Evolutionary conservation across 2,113 vertebrate genomes (phyloP).

Genomic region (Hymenochirus boettgeri): DNA sequence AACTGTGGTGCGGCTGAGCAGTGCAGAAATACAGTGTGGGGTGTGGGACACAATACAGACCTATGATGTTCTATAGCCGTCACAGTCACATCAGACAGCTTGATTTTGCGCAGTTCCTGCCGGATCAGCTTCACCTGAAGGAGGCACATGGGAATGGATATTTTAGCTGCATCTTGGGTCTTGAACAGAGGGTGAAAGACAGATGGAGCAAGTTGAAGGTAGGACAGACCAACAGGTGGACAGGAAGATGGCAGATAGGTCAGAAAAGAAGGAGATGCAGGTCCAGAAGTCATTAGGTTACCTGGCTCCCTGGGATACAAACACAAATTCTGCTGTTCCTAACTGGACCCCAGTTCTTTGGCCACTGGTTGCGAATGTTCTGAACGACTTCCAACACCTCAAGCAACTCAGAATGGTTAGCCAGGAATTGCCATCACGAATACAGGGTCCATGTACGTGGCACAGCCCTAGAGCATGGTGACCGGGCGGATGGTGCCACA

Average conservation of each 20-base stretch:
- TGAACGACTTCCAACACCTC: constrained; percentile 68
- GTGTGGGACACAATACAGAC: too few relatives aligned
- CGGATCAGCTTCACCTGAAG: constrained; percentile 61
- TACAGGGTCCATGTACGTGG: constrained; percentile 68
- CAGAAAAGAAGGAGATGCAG: too few relatives aligned
- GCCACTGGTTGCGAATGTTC: constrained; percentile 66
- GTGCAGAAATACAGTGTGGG: too few relatives aligned
- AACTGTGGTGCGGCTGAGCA: too few relatives aligned
- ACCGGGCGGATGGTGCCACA: constrained; percentile 59
- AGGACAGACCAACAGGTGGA: too few relatives aligned
- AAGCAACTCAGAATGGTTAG: constrained; percentile 64
- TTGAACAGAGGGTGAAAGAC: too few relatives aligned
- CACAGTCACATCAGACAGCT: constrained; percentile 63
- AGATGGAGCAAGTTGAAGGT: too few relatives aligned
- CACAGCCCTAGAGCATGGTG: constrained; percentile 71
- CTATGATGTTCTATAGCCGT: constrained; percentile 80
- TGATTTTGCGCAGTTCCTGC: constrained; percentile 58
- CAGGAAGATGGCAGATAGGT: too few relatives aligned
- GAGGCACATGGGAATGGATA: neutral
- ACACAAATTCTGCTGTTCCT: constrained; percentile 69
- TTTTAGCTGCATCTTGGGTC: too few relatives aligned
- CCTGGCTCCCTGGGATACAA: constrained; percentile 79
- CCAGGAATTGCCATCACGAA: constrained; percentile 69
- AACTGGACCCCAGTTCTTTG: constrained; percentile 64
- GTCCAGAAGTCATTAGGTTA: constrained; percentile 35